These are phyloP conservation scores for Drosophila ezoana DNA, from an alignment of 2,888 invertebrate species.

Conservation along the genomic window DNA sequence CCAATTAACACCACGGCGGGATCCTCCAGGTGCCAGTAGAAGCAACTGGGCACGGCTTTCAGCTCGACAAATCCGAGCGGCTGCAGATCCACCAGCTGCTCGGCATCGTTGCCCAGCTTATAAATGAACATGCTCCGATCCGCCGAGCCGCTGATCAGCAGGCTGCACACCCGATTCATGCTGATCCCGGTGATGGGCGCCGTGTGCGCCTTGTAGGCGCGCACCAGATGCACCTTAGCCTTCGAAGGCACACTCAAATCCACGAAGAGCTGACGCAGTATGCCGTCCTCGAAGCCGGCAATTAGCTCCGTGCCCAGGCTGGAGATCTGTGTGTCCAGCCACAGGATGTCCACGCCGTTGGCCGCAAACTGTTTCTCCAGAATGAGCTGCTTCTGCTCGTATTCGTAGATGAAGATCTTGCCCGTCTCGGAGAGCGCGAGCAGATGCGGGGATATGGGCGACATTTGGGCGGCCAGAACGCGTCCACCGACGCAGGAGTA, in stretches of 20 bases:
- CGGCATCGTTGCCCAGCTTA: constrained; percentile 82
- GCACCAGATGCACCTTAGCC: constrained; percentile 73
- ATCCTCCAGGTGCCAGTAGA: constrained; percentile 87
- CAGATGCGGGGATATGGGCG: constrained; percentile 89
- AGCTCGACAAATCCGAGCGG: constrained; percentile 90
- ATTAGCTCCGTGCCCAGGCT: constrained; percentile 88
- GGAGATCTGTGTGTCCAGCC: constrained; percentile 90
- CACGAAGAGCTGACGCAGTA: constrained; percentile 87
- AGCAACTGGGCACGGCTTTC: constrained; percentile 87
- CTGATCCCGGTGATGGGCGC: constrained; percentile 87
- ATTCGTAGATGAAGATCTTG: constrained; percentile 90
- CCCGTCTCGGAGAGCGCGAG: constrained; percentile 91
- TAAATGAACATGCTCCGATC: constrained; percentile 91
- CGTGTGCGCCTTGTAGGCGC: constrained; percentile 89
- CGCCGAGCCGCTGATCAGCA: constrained; percentile 89
- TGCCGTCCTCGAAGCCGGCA: constrained; percentile 90
- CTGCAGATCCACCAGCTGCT: constrained; percentile 85
- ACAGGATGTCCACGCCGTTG: constrained; percentile 87
- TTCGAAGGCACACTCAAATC: constrained; percentile 57
- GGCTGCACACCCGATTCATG: constrained; percentile 86
- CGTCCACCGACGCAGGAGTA: constrained; percentile 91
- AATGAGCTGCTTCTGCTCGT: constrained; percentile 87
- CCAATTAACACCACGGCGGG: constrained; percentile 86
- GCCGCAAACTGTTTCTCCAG: constrained; percentile 87
- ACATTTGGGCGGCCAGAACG: constrained; percentile 88